Evolutionary conservation across 1,140 invertebrate species (phyloP).

Genomic region (Nixonia krombeini): DNA sequence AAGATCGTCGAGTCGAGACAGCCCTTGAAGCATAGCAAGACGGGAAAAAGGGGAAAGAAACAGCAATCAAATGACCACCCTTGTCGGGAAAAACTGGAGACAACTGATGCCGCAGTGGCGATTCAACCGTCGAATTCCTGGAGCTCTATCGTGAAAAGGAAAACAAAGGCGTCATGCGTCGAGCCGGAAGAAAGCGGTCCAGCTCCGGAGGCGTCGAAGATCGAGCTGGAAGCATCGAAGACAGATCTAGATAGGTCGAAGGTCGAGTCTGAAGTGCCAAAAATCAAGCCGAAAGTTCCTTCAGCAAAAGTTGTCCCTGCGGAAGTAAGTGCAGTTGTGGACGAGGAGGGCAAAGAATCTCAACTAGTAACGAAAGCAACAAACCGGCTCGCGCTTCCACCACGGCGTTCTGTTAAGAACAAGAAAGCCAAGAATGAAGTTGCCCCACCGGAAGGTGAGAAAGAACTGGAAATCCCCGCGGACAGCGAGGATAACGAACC

Average conservation of each 20-base stretch:
- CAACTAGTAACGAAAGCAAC: neutral
- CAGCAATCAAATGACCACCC: constrained; percentile 12
- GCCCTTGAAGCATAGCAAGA: constrained; percentile 23
- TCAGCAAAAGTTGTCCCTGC: too few relatives aligned
- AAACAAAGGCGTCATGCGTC: constrained; percentile 4
- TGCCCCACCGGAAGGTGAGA: constrained; percentile 3
- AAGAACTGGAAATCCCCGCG: constrained; percentile 3
- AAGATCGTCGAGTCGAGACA: constrained; percentile 45
- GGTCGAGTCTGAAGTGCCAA: too few relatives aligned
- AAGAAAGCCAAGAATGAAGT: constrained; percentile 18
- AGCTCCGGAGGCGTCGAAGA: too few relatives aligned
- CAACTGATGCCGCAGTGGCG: neutral
- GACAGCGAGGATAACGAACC: neutral
- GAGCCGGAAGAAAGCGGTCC: neutral
- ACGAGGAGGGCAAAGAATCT: neutral
- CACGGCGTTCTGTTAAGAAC: neutral
- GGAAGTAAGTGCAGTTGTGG: neutral
- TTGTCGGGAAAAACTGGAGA: constrained; percentile 15
- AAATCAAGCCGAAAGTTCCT: constrained; percentile 1
- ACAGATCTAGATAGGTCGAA: too few relatives aligned
- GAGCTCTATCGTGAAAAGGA: constrained; percentile 51
- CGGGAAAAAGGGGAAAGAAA: constrained; percentile 21
- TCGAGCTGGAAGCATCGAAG: too few relatives aligned
- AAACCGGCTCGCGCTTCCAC: too few relatives aligned
- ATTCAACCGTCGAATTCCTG: too few relatives aligned